Evolutionary conservation across 1,140 invertebrate genomes (phyloP).

Genomic region (Oreohelix idahoensis): DNA sequence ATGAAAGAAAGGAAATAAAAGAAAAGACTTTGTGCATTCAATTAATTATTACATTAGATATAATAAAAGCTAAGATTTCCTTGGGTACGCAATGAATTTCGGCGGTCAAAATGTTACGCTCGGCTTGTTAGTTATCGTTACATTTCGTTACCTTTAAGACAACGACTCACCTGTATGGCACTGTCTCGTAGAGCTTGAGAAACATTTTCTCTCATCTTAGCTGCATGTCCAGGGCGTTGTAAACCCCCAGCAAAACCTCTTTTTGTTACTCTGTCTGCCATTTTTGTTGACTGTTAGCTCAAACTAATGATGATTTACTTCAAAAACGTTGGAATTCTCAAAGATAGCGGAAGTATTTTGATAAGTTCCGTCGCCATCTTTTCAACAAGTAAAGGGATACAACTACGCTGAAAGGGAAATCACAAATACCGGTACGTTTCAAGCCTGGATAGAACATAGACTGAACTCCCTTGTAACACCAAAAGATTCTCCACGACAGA

Average conservation of each 20-base stretch:
- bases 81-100: too few relatives aligned
- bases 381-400: conserved; percentile 19
- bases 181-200: conserved; percentile 48
- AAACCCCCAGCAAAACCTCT: conserved; percentile 52
- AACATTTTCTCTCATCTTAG: conserved; percentile 52
- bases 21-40: too few relatives aligned
- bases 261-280: conserved; percentile 4
- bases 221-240: conserved; percentile 49
- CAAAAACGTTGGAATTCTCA: neutral
- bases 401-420: conserved; percentile 9
- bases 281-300: neutral
- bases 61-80: too few relatives aligned
- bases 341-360: conserved; percentile 32
- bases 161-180: conserved; percentile 53
- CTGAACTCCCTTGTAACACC: neutral
- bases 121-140: too few relatives aligned
- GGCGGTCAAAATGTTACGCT: too few relatives aligned
- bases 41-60: too few relatives aligned
- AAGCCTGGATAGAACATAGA: neutral
- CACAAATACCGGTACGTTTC: neutral
- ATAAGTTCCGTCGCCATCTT: conserved; percentile 13
- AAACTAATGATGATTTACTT: neutral
- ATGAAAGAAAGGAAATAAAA: too few relatives aligned
- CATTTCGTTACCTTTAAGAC: too few relatives aligned
- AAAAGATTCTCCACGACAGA: too few relatives aligned